Base-by-base conservation (phyloP, 2,113 vertebrate species). In the Indicator maculatus region DNA sequence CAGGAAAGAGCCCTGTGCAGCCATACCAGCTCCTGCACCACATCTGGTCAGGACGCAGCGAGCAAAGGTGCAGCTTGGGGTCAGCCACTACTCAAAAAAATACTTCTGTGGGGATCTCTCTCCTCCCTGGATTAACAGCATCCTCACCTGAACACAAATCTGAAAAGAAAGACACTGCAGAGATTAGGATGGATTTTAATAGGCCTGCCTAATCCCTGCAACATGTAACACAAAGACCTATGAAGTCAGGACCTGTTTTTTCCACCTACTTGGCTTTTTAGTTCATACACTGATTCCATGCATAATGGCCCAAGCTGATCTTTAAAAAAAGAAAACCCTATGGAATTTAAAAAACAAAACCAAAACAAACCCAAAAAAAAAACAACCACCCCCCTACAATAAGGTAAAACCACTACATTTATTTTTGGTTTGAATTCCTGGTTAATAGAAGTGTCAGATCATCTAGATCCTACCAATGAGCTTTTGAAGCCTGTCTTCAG, bases 341-440 rank as follows among this genome's bases (percentile, higher is more conserved):
- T 16, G 21, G 61, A 78, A 78, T 55, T 71, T 4, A 7, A 28
- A 60, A 33, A 38, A 21, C 33, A 23, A 50, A 50, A 23, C 12
- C 15, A 44, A 41, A 44, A 44, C 41, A 17, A n/a, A n/a, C 36
- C 36, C 36, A 36, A 36, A 36, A 36, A 36, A 36, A 36, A 36
- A 7, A 7, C 36, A 36, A 36, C 36, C 36, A 36, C 36, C 36
- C 36, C 6, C 14, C n/a, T 60, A 71, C 61, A 73, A 79, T 8
- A 65, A 44, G 44, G 69, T 70, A 21, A 82, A 75, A 91, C 67
- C 27, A 45, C 50, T 47, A 78, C 1, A 3, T 39, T 76, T 78
- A 53, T 84, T 87, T 93, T 85, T 73, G 53, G 66, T 96, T 89
- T 50, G 39, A 90, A 33, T 83, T 88, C 61, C 52, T 71, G 66